Percentiles rank a stretch among this genome's conserved stretches.
phyloP scores from a whole-genome alignment of 2,888 invertebrate species.

The Andrena flavipes region DNA sequence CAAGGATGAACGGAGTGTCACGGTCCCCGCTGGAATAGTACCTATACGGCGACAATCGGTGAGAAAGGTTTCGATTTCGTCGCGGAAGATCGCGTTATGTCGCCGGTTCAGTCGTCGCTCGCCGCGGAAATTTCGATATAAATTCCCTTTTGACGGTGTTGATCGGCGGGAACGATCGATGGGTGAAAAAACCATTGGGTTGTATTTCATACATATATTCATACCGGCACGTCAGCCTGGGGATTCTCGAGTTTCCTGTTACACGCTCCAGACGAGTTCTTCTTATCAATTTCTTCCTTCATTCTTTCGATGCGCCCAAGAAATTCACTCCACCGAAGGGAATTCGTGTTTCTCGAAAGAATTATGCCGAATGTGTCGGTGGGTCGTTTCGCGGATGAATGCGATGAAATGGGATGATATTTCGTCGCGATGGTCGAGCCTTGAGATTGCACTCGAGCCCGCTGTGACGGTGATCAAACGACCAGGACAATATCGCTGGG shows the following conservation, averaged over 20 bases:
- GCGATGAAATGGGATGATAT: not conserved
- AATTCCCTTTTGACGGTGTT: slow-evolving; percentile 33
- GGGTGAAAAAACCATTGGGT: slow-evolving; percentile 32
- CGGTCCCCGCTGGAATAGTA: too few species aligned
- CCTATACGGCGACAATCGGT: too few species aligned
- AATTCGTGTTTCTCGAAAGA: not conserved
- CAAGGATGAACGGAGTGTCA: too few species aligned
- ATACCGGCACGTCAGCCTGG: slow-evolving; percentile 17
- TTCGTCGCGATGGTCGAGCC: not conserved
- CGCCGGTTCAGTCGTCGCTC: slow-evolving; percentile 9
- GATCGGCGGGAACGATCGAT: slow-evolving; percentile 35
- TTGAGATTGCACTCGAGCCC: slow-evolving; percentile 5
- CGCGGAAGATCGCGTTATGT: not conserved
- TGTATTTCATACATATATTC: slow-evolving; percentile 59
- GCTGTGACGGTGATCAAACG: slow-evolving; percentile 7
- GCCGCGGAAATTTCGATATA: slow-evolving; percentile 49
- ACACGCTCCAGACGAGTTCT: not conserved
- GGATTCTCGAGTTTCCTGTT: slow-evolving; percentile 6
- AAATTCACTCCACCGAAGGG: too few species aligned
- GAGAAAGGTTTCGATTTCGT: too few species aligned
- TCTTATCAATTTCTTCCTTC: not conserved
- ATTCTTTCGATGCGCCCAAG: not conserved
- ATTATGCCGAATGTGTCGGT: not conserved
- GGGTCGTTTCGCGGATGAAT: not conserved
- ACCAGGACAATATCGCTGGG: slow-evolving; percentile 3